Base-by-base conservation (phyloP, 1,140 invertebrate species). In the Diabrotica virgifera region DNA sequence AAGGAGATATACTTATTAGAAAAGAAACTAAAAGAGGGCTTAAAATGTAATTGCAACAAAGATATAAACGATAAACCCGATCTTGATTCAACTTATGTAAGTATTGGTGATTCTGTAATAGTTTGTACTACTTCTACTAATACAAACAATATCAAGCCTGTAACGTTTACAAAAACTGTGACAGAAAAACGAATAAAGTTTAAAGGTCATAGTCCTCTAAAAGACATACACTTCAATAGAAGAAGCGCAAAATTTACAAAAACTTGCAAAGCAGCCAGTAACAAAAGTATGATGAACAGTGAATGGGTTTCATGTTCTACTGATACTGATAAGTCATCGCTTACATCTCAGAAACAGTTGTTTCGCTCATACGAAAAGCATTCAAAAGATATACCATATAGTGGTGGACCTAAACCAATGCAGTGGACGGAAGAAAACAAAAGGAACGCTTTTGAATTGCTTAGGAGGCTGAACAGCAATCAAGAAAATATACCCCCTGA, bases 121-220 rank as follows among this genome's bases (percentile, higher is more conserved):
- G 73, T 84, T 24, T 75, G 82, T 6, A 86, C 85, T 59, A 81
- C 82, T 52, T 77, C 78, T 24, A 85, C 83, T 75, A 74, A 86
- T 55, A 61, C 72, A 65, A 55, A 69, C 8, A 52, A 72, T 7
- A 59, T 59, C 8, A 76, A 74, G 64, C 70, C 74, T 9, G 7
- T 53, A 38, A 63, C 58, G 38, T 73, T 77, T 59, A 59, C 62
- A 11, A 64, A 72, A 46, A 69, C 72, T 14, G 53, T 71, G 52
- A 76, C 75, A 5, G 76, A 78, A 62, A 62, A 69, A 59, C 62
- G 67, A 63, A 70, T 78, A 9, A 64, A 66, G 58, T 77, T 78
- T 60, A 78, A 78, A 68, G 71, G 69, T 13, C 72, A 73, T 46
- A 76, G 74, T 65, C 76, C 76, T n/a, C 52, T 77, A 14, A 77